Conservation (phyloP, 1,140 invertebrate genomes). For the Meloidogyne floridensis region DNA sequence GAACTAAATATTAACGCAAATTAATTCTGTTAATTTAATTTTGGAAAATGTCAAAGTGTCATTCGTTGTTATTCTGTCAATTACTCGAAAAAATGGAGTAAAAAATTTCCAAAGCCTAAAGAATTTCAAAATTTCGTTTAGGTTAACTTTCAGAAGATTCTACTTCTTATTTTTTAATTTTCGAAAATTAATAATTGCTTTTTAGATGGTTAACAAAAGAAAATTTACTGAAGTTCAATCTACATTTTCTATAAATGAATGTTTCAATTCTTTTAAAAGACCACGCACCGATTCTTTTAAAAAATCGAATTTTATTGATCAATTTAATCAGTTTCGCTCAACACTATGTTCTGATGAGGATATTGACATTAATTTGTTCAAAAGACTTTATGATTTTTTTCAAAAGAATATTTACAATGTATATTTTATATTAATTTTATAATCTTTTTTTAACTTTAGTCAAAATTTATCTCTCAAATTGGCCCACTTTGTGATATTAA, state of each 20-base stretch:
- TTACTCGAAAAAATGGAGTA: no score
- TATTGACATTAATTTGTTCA: background rate
- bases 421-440: background rate
- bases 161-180: no score
- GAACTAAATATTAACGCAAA: no score
- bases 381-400: background rate
- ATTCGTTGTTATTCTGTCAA: no score
- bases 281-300: background rate
- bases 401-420: background rate
- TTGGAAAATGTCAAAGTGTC: no score
- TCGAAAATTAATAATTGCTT: background rate
- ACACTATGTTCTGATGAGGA: background rate
- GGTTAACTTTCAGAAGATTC: no score
- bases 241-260: background rate
- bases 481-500: slow-evolving; percentile 25
- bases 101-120: no score
- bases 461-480: slow-evolving; percentile 19
- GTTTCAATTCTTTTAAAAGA: background rate
- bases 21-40: no score
- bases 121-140: no score
- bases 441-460: slow-evolving; percentile 16
- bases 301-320: background rate
- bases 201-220: background rate
- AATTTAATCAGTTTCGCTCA: slow-evolving; percentile 9
- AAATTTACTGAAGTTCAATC: background rate